Conservation (phyloP, 2,888 invertebrate species). For the Crematogaster levior region DNA sequence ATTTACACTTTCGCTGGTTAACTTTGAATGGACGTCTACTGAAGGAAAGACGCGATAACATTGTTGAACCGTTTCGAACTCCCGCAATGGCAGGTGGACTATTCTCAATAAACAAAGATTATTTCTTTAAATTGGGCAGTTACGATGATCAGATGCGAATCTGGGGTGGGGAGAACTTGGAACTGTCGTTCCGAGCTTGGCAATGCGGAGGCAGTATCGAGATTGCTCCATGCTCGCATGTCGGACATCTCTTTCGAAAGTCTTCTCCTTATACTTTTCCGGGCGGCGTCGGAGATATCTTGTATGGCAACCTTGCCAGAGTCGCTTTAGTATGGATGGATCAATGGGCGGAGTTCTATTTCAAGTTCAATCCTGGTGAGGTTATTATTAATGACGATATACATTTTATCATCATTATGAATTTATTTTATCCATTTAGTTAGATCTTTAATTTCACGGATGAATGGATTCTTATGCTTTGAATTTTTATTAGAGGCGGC, state of each 20-base stretch:
- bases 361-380: constrained; percentile 92
- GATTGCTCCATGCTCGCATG: constrained; percentile 96
- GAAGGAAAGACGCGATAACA: constrained; percentile 88
- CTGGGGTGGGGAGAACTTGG: constrained; percentile 99
- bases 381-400: constrained; percentile 23
- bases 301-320: constrained; percentile 96
- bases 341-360: constrained; percentile 97
- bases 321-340: constrained; percentile 99
- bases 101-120: constrained; percentile 94
- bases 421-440: constrained; percentile 16
- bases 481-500: constrained; percentile 86
- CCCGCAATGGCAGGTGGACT: constrained; percentile 98
- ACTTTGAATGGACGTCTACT: constrained; percentile 90
- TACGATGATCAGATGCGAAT: constrained; percentile 92
- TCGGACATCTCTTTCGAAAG: constrained; percentile 96
- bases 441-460: constrained; percentile 35
- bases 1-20: constrained; percentile 96
- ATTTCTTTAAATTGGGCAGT: constrained; percentile 94
- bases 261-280: constrained; percentile 98
- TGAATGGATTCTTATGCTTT: not conserved
- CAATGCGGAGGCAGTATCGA: constrained; percentile 97
- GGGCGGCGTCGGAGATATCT: constrained; percentile 95
- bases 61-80: constrained; percentile 91
- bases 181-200: constrained; percentile 98
- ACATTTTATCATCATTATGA: constrained; percentile 10